Conservation (phyloP, 2,888 invertebrate species). For the Diachrysia chrysitis region DNA sequence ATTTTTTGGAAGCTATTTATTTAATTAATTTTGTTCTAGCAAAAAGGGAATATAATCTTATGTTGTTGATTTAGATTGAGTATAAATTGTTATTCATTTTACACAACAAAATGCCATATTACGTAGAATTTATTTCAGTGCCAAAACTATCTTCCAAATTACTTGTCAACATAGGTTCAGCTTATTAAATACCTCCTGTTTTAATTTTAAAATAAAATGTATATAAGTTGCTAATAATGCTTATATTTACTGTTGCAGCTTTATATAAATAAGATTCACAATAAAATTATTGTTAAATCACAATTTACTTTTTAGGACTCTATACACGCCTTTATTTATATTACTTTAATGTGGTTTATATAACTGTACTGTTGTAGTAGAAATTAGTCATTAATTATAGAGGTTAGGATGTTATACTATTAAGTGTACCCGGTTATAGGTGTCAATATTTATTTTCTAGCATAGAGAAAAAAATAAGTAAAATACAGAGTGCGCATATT, state of each 20-base stretch:
- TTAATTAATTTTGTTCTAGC: slow-evolving; percentile 5
- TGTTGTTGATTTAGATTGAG: slow-evolving; percentile 43
- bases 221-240: slow-evolving; percentile 9
- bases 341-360: slow-evolving; percentile 20
- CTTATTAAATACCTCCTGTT: not conserved
- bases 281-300: slow-evolving; percentile 28
- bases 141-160: slow-evolving; percentile 44
- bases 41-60: slow-evolving; percentile 33
- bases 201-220: slow-evolving; percentile 1
- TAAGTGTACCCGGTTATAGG: slow-evolving; percentile 31
- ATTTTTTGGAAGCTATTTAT: not conserved
- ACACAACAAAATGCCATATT: slow-evolving; percentile 26
- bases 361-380: slow-evolving; percentile 34
- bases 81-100: slow-evolving; percentile 28
- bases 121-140: slow-evolving; percentile 41
- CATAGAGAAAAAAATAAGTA: too few species aligned
- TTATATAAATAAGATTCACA: not conserved
- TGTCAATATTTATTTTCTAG: slow-evolving; percentile 38
- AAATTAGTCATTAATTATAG: slow-evolving; percentile 34
- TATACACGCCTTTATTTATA: not conserved
- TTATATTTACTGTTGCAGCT: slow-evolving; percentile 2
- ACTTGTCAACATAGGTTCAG: slow-evolving; percentile 12
- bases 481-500: too few species aligned
- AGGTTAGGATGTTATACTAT: slow-evolving; percentile 11
- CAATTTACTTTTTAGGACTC: slow-evolving; percentile 15